phyloP scores from a whole-genome alignment of 2,888 invertebrate genomes.

The Drosophila barbarae region DNA sequence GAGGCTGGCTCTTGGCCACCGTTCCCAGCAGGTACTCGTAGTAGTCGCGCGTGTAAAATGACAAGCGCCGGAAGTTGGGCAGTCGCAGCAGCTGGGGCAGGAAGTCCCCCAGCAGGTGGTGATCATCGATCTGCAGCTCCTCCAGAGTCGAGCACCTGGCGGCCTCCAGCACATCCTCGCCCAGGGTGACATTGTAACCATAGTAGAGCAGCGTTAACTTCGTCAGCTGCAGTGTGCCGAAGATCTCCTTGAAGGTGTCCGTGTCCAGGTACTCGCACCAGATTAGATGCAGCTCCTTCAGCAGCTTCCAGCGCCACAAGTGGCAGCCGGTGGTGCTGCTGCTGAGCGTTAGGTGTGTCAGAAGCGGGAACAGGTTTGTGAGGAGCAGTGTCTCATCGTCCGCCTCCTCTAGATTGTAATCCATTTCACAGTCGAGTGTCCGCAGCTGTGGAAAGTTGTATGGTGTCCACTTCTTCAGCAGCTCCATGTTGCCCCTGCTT shows the following conservation, averaged over 20 bases:
- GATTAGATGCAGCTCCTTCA: constrained; percentile 47
- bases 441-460: constrained; percentile 47
- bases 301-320: constrained; percentile 36
- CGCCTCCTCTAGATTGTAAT: constrained; percentile 15
- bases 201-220: constrained; percentile 49
- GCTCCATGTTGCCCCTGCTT: neutral
- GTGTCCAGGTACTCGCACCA: constrained; percentile 30
- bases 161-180: neutral
- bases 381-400: constrained; percentile 41
- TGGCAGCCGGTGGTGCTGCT: constrained; percentile 33
- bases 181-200: constrained; percentile 27
- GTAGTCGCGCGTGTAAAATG: constrained; percentile 31
- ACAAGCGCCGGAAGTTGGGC: constrained; percentile 22
- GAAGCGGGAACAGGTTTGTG: constrained; percentile 47
- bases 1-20: constrained; percentile 23
- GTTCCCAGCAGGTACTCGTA: constrained; percentile 28
- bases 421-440: constrained; percentile 25
- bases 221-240: constrained; percentile 41
- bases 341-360: constrained; percentile 39
- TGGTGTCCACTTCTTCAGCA: constrained; percentile 19
- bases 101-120: constrained; percentile 17
- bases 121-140: constrained; percentile 24
- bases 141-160: constrained; percentile 14
- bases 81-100: constrained; percentile 9
- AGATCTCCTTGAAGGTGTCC: constrained; percentile 9